Percentiles rank a stretch among this genome's conserved stretches.
Evolutionary conservation across 2,888 invertebrate species (phyloP).

Genomic region (Timandra comae): DNA sequence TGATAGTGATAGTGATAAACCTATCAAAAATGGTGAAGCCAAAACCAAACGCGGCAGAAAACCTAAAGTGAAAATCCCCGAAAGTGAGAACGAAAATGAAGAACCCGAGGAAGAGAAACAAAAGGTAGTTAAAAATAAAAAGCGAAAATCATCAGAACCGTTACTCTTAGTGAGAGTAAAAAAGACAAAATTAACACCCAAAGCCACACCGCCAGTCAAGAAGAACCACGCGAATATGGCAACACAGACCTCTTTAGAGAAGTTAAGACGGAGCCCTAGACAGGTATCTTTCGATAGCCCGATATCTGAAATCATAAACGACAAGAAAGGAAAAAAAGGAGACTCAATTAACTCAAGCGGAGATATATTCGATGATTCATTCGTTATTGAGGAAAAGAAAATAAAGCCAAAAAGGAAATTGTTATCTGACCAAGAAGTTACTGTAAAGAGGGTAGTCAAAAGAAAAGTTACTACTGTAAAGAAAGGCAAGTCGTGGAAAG

Average conservation of each 20-base stretch:
- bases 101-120: constrained; percentile 29
- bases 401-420: constrained; percentile 51
- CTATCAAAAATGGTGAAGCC: constrained; percentile 22
- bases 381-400: constrained; percentile 49
- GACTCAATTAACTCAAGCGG: constrained; percentile 44
- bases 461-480: constrained; percentile 48
- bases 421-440: constrained; percentile 47
- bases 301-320: constrained; percentile 47
- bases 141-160: constrained; percentile 54
- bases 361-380: constrained; percentile 68
- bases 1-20: constrained; percentile 23
- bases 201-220: constrained; percentile 58
- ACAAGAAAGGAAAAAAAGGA: constrained; percentile 28
- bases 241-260: constrained; percentile 60
- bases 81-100: constrained; percentile 44
- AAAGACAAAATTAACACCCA: constrained; percentile 47
- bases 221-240: constrained; percentile 55
- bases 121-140: constrained; percentile 25
- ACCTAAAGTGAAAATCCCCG: constrained; percentile 18
- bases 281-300: constrained; percentile 64
- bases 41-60: constrained; percentile 26
- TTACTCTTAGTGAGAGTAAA: constrained; percentile 45
- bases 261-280: constrained; percentile 37
- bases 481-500: constrained; percentile 55
- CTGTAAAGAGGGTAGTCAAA: constrained; percentile 51